A percentile compares a stretch with the other conserved stretches of the same genome.
Conservation (phyloP, 2,888 invertebrate species). For the Scelioninae gen. 1 region DNA sequence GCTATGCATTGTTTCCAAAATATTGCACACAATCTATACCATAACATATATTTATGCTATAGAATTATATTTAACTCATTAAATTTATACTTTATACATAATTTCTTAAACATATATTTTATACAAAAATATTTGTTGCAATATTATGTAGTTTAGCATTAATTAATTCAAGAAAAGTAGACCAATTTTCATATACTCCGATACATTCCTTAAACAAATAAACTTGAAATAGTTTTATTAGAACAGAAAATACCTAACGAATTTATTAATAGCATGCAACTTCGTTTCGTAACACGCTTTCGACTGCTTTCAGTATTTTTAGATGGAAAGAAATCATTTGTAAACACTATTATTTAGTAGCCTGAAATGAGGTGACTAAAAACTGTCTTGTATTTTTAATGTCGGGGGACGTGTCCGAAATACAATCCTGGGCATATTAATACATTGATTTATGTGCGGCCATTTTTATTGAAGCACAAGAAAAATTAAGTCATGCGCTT, state of each 20-base stretch:
- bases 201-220: conserved; percentile 43
- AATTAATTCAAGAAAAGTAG: not conserved
- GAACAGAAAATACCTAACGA: conserved; percentile 53
- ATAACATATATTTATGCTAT: too few species aligned
- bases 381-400: conserved; percentile 48
- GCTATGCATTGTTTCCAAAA: too few species aligned
- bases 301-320: conserved; percentile 63
- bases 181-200: not conserved
- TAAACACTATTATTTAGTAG: conserved; percentile 65
- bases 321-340: conserved; percentile 65
- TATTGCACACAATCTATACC: too few species aligned
- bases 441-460: conserved; percentile 27
- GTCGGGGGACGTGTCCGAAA: conserved; percentile 14
- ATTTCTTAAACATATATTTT: too few species aligned
- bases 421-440: conserved; percentile 24
- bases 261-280: conserved; percentile 49
- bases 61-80: too few species aligned
- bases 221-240: conserved; percentile 58
- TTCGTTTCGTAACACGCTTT: conserved; percentile 61
- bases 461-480: conserved; percentile 1
- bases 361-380: conserved; percentile 44
- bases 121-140: too few species aligned
- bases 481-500: conserved; percentile 6
- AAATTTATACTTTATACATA: too few species aligned
- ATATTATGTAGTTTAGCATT: too few species aligned